Evolutionary conservation across 1,140 invertebrate species (phyloP).

Genomic region (Thaumatotibia leucotreta): DNA sequence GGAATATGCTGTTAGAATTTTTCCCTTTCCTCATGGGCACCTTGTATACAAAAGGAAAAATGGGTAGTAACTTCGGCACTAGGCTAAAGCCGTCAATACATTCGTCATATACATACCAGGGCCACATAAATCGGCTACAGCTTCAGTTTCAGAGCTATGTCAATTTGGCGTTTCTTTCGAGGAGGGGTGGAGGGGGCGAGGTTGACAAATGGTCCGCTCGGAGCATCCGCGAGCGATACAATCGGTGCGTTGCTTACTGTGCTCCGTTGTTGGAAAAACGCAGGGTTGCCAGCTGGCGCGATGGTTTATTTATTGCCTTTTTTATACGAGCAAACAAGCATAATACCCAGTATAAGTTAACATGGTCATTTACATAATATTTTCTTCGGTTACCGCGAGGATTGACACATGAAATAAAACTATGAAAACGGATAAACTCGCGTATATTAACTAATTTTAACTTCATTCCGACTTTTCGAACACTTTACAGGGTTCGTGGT

Average conservation of each 20-base stretch:
- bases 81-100: too few species aligned
- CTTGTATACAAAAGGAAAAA: too few species aligned
- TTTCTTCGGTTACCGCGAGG: too few species aligned
- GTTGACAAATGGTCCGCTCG: constrained; percentile 73
- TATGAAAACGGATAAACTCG: too few species aligned
- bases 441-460: too few species aligned
- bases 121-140: constrained; percentile 56
- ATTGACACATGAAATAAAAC: too few species aligned
- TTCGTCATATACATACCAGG: constrained; percentile 27
- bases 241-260: constrained; percentile 74
- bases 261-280: constrained; percentile 61
- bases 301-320: neutral
- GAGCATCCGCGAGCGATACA: constrained; percentile 74
- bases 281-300: constrained; percentile 41
- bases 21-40: too few species aligned
- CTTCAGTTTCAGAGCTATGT: constrained; percentile 52
- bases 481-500: too few species aligned
- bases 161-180: constrained; percentile 57
- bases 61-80: too few species aligned
- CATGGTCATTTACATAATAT: too few species aligned
- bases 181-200: constrained; percentile 30
- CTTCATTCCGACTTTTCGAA: too few species aligned
- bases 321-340: neutral
- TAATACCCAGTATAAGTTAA: neutral
- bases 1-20: too few species aligned